Base-by-base conservation (phyloP, 2,888 invertebrate genomes). In the Dolomedes plantarius region DNA sequence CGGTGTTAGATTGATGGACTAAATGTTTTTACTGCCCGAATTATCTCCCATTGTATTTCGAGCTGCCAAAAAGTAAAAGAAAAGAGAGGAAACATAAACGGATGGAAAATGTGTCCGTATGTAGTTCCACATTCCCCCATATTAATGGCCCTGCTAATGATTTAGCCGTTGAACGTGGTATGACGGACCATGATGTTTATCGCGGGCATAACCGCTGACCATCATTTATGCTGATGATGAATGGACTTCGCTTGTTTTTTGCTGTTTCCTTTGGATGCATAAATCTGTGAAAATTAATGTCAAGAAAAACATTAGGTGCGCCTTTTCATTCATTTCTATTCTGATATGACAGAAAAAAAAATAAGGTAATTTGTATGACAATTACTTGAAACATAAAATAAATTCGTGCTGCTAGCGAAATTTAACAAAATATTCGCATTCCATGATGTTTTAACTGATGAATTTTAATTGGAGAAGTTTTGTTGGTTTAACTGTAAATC, bases 101-200 rank as follows among this genome's bases (percentile, higher is more conserved):
- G n/a, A n/a, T n/a, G 46, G 9, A 46, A 16, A 7, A 16, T 7
- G 13, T 16, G 46, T 46, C 46, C 46, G 16, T 7, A 16, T 36
- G 7, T 2, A 7, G 16, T 46, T n/a, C 9, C 9, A 2, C 46
- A 46, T 46, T n/a, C 46, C 16, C 2, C 16, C 3, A 64, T 79
- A 79, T 79, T 72, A 72, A 79, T 79, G 32, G 41, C 41, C 6
- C 23, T 36, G 27, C 65, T 72, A 79, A 79, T 79, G 79, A 72
- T 72, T 79, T 72, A 64, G 71, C 72, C 79, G 72, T 64, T 72
- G 39, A 56, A 28, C 27, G 29, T 62, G 72, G 62, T 79, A 62
- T 79, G 64, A 39, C 39, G 72, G 41, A 79, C 29, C 31, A 39
- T 79, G 72, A 27, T 39, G 79, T 79, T 79, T 79, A 72, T 46